Conservation (phyloP, 2,113 vertebrate genomes). For the Phaetusa simplex region DNA sequence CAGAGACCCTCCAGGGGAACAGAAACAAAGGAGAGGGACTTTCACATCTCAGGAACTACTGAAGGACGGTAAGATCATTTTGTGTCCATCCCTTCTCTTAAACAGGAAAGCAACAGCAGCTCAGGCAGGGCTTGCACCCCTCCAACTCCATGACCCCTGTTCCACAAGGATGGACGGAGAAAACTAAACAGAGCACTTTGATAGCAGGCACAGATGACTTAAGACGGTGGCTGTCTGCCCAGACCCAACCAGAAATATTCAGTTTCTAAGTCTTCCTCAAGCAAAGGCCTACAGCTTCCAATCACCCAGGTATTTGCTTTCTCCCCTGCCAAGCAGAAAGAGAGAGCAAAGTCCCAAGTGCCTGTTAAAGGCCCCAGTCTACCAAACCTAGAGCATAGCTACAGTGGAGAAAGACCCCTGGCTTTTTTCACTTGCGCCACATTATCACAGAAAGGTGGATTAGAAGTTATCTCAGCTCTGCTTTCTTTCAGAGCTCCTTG, state of each 20-base stretch:
- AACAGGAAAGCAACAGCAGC: neutral
- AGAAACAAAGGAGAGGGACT: neutral
- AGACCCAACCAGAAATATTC: neutral
- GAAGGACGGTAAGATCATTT: neutral
- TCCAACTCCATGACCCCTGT: neutral
- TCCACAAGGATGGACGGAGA: neutral
- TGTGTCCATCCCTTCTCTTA: neutral
- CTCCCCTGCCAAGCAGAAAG: neutral
- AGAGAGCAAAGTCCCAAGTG: neutral
- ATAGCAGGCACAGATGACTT: neutral
- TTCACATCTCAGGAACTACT: neutral
- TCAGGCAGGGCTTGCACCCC: neutral
- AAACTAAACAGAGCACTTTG: neutral
- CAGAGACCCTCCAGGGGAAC: neutral
- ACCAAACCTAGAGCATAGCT: slow-evolving; percentile 40
- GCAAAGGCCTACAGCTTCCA: neutral
- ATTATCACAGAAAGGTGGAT: slow-evolving; percentile 88
- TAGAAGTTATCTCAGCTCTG: slow-evolving; percentile 86
- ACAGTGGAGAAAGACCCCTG: slow-evolving; percentile 73
- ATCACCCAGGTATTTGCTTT: neutral
- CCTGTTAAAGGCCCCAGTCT: slow-evolving; percentile 52
- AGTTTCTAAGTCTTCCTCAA: neutral
- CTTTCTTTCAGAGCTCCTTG: slow-evolving; percentile 84
- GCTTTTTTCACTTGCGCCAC: slow-evolving; percentile 84
- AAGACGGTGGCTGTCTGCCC: neutral